A percentile compares a stretch with the other conserved stretches of the same genome.
Conservation (phyloP, 1,140 invertebrate genomes). For the Elymnias hypermnestra region DNA sequence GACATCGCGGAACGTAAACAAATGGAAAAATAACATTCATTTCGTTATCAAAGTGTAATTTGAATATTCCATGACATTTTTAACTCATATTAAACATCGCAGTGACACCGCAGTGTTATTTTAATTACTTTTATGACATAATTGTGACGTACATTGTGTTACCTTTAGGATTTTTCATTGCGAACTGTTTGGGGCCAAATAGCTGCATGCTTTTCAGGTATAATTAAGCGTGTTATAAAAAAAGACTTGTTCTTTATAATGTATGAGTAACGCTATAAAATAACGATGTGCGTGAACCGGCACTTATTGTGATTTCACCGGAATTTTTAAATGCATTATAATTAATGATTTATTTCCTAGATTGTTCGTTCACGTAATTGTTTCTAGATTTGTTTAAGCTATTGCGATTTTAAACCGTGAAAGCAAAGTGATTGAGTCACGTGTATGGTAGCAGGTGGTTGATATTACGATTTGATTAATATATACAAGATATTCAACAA, state of each 20-base stretch:
- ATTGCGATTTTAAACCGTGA: not conserved
- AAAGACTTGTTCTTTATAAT: conserved; percentile 13
- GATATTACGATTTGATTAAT: too few species aligned
- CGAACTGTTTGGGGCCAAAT: conserved; percentile 8
- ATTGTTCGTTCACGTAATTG: conserved; percentile 10
- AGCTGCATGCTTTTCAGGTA: conserved; percentile 28
- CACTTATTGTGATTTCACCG: conserved; percentile 35
- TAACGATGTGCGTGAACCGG: conserved; percentile 18
- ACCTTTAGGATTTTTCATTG: conserved; percentile 15
- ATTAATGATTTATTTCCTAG: conserved; percentile 26
- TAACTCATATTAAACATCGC: conserved; percentile 14
- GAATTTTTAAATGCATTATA: conserved; percentile 28
- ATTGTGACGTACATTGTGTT: conserved; percentile 10
- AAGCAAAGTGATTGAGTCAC: not conserved
- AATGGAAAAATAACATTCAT: conserved; percentile 18
- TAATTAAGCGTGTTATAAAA: conserved; percentile 6
- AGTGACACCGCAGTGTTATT: conserved; percentile 16
- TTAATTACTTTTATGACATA: conserved; percentile 9
- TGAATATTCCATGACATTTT: conserved; percentile 10
- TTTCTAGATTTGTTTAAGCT: conserved; percentile 14
- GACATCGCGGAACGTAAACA: conserved; percentile 31
- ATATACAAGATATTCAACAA: too few species aligned
- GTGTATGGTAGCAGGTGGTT: too few species aligned
- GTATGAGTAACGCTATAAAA: conserved; percentile 15
- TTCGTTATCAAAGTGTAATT: conserved; percentile 16